Base-by-base conservation (phyloP, 2,797 vertebrate species). In the Pipistrellus nathusii region DNA sequence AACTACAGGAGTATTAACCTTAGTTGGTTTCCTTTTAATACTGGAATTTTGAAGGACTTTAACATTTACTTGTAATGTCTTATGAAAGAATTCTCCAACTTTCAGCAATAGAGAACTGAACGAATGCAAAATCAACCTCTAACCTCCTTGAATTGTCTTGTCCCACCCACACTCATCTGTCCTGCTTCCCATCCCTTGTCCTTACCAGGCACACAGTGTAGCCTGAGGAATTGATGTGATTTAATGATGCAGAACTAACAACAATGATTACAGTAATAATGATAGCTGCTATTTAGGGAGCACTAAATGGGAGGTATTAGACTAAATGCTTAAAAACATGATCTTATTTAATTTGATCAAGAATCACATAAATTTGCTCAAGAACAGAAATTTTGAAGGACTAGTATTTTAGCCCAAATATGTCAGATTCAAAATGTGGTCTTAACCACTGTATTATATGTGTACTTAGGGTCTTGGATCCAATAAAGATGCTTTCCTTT, bases 21-120 rank as follows among this genome's bases (percentile, higher is more conserved):
- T 21, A 17, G 7, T 38, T 62, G 6, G 27, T 71, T 88, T 87
- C 72, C 48, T 85, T 75, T 82, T 76, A 91, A 85, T 64, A 78
- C 5, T 30, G 64, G 38, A 89, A 46, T 89, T 73, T 69, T 59
- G 32, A 85, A 64, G 32, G 35, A 46, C 32, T 87, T 91, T 32
- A 80, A 77, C 55, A 86, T 44, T 88, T 59, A 85, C 72, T 71
- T 87, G 10, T 9, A 80, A 69, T 90, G 76, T 93, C n/a, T 68
- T 51, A 72, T 12, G 73, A 77, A 46, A 30, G 14, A 41, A 51
- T 73, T 66, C 21, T 82, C 27, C 18, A 3, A 75, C 55, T 95
- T 92, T 80, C 7, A 71, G 46, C 48, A 69, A 77, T 85, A 86
- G 73, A 85, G n/a, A 88, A 35, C 9, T 71, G 32, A 90, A 84